Evolutionary conservation across 2,113 vertebrate genomes (phyloP), one percentile per base, ranked within the genome.

Genomic region (Symphodus melops): DNA sequence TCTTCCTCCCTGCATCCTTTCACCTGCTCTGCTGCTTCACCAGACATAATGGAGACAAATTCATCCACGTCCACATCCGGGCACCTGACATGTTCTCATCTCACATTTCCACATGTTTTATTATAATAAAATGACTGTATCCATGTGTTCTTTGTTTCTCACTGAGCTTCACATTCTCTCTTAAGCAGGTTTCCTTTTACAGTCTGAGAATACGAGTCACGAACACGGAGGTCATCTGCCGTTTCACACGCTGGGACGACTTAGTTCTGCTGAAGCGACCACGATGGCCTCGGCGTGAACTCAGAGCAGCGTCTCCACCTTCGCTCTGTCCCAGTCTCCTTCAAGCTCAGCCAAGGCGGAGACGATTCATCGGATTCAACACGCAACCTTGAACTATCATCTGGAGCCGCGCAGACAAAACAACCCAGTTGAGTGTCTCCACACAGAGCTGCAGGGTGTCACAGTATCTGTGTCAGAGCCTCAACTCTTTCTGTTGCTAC

Each of bases 331-430:
- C 7, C 46, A 25, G 41, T 67, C 51, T 33, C 52, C 70, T 71
- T 81, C 65, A 79, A 71, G 74, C 59, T 54, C 49, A 36, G 59
- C 65, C 57, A 66, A 72, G 61, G 46, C 8, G 1, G 52, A 75
- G 58, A 75, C 48, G 6, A 10, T 41, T 58, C 48, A 60, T 75
- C 65, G 9, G 37, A 51, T 75, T 74, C 54, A 54, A 56, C 19
- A 1, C 1, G 8, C 7, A 17, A 69, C 86, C 82, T 84, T 86
- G 82, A 88, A 33, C 81, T 51, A 12, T 84, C 75, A 71, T 62
- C 39, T 41, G 37, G 44, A 79, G 62, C 52, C 23, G 3, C 0
- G 72, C 42, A 87, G 81, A 85, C 83, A 62, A 37, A 84, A 82
- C 72, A 83, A n/a, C n/a, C n/a, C 58, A 84, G 54, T 51, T 46